Conservation (phyloP, 2,888 invertebrate genomes). For the Dichetophora obliterata region DNA sequence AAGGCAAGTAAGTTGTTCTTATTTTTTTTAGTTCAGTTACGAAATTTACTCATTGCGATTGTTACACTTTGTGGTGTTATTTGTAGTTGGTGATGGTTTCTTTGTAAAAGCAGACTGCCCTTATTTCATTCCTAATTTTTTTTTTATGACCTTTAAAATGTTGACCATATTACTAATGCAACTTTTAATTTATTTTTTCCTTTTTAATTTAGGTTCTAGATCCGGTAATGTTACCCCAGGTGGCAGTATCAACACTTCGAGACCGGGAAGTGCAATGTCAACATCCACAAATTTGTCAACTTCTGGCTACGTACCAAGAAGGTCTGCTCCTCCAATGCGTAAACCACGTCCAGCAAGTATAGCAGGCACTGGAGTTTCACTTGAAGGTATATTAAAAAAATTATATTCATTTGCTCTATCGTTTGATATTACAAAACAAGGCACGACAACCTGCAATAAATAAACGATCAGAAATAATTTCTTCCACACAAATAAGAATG, state of each 20-base stretch:
- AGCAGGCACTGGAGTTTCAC: conserved; percentile 85
- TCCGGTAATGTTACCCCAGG: conserved; percentile 82
- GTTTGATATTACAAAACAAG: neutral
- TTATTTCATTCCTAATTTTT: neutral
- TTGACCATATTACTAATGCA: neutral
- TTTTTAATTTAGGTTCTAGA: conserved; percentile 74
- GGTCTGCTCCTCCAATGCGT: conserved; percentile 74
- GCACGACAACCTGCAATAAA: too few species aligned
- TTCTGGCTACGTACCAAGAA: conserved; percentile 74
- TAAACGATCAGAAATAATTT: too few species aligned
- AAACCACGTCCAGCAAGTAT: conserved; percentile 86
- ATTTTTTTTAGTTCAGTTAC: too few species aligned
- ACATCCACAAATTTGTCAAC: conserved; percentile 77
- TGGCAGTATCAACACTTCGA: conserved; percentile 76
- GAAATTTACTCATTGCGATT: too few species aligned
- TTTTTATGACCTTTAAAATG: neutral
- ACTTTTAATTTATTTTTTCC: too few species aligned
- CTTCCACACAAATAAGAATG: too few species aligned
- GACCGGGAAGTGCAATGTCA: conserved; percentile 90
- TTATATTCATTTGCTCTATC: neutral
- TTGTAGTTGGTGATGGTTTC: neutral
- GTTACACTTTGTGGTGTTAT: neutral
- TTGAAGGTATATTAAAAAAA: conserved; percentile 63
- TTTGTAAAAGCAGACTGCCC: neutral
- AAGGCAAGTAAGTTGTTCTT: too few species aligned